Evolutionary conservation across 2,113 vertebrate genomes (phyloP), one percentile per base, ranked within the genome.

Genomic region (Propithecus coquereli): DNA sequence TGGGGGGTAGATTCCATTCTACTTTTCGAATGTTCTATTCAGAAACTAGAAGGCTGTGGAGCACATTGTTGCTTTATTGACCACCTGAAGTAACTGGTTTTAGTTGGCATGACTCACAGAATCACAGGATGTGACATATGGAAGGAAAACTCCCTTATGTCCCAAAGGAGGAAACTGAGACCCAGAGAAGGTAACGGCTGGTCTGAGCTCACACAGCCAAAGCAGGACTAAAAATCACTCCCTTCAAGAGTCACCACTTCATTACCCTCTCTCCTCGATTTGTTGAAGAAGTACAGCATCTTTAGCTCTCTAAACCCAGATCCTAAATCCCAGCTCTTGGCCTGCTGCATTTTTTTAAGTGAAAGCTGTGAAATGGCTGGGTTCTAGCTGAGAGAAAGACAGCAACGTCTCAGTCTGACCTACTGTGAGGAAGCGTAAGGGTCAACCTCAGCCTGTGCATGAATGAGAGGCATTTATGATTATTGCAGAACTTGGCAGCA

Each of bases 391-490:
- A 74, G 76, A 71, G 52, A 30, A 59, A 43, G 20, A 50, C 74
- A 61, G 45, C 1, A 25, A 4, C 66, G 40, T 40, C 63, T 85
- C 25, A n/a, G 52, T 63, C 86, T 47, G 71, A 71, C 54, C 70
- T 34, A 22, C 65, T 50, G 47, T 25, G 66, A 86, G 71, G 87
- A 66, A 52, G 25, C 0, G 0, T 7, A 20, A 79, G 65, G 34
- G 20, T 76, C 89, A 65, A 11, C 54, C 74, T 83, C 59, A 45
- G 81, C 40, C 8, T 45, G 83, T 52, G 71, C 52, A 30, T 85
- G 82, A 95, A 73, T 61, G 45, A n/a, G 32, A 85, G 47, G 79
- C 94, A 83, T 94, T 93, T 89, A 77, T 52, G 68, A 96, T 84
- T 63, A 86, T 54, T 83, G 83, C 6, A 37, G 91, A 74, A 83